Percentiles rank a stretch among this genome's conserved stretches.
Evolutionary conservation across 92 coral and sea anemone genomes (phyloP).

Genomic region (Metridium senile): DNA sequence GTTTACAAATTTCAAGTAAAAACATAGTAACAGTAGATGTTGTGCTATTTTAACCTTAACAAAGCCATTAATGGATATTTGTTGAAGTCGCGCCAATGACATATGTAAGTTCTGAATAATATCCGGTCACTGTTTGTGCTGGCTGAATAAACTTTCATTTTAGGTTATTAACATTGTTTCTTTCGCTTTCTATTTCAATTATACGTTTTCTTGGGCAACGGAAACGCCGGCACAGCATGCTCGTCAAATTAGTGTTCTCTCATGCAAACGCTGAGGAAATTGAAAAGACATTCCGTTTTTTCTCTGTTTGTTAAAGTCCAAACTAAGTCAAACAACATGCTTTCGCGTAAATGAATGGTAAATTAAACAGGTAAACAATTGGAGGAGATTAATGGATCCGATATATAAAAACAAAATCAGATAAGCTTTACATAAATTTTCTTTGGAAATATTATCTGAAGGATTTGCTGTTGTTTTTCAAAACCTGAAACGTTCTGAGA

Average conservation of each 20-base stretch:
- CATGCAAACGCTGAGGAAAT: not conserved
- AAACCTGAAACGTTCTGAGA: not conserved
- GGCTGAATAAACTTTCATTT: not conserved
- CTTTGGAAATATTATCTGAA: no score
- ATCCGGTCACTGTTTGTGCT: not conserved
- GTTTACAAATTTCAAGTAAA: no score
- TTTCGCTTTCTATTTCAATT: not conserved
- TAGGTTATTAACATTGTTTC: not conserved
- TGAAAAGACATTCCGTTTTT: not conserved
- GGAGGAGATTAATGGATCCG: not conserved
- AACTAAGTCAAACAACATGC: not conserved
- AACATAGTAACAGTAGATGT: no score
- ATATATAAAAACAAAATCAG: not conserved
- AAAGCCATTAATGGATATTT: no score
- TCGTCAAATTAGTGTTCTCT: not conserved
- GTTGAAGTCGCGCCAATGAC: not conserved
- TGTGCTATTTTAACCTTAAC: no score
- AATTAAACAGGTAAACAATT: not conserved
- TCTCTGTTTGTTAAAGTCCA: not conserved
- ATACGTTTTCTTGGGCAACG: not conserved
- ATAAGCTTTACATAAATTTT: not conserved
- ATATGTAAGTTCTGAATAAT: not conserved
- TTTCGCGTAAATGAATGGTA: slow-evolving; percentile 1
- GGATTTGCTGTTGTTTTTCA: not conserved
- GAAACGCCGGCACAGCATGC: not conserved